A percentile compares a stretch with the other conserved stretches of the same genome.
Evolutionary conservation across 2,888 invertebrate genomes (phyloP).

Genomic region (Andrena dorsata): DNA sequence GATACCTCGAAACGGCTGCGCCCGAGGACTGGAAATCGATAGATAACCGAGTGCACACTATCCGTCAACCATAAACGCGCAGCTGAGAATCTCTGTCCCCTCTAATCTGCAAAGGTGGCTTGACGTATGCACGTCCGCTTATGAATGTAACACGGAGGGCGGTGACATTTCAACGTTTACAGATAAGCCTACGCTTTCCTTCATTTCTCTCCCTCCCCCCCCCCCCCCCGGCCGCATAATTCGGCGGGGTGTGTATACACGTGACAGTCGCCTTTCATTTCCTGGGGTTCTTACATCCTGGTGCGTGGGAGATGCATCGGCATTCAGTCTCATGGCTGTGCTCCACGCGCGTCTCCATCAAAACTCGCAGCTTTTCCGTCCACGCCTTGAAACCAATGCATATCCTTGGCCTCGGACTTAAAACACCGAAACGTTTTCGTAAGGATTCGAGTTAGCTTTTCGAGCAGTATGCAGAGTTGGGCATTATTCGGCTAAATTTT

Average conservation of each 20-base stretch:
- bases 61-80: no score
- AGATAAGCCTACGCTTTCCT: slow-evolving; percentile 50
- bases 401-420: no score
- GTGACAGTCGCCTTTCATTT: slow-evolving; percentile 45
- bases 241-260: slow-evolving; percentile 45
- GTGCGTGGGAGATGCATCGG: slow-evolving; percentile 25
- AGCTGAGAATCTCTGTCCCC: slow-evolving; percentile 53
- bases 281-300: slow-evolving; percentile 37
- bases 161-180: slow-evolving; percentile 57
- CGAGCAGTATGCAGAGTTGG: no score
- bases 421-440: not conserved
- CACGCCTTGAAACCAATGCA: not conserved
- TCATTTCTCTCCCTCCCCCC: slow-evolving; percentile 5
- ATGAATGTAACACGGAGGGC: slow-evolving; percentile 57
- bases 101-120: slow-evolving; percentile 50
- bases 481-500: no score
- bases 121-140: slow-evolving; percentile 31
- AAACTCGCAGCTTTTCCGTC: not conserved
- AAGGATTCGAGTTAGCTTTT: not conserved
- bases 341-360: not conserved
- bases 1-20: not conserved
- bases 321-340: slow-evolving; percentile 19
- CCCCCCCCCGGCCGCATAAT: slow-evolving; percentile 31
- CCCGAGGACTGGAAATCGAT: slow-evolving; percentile 31
- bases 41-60: not conserved